Conservation (phyloP, 1,140 invertebrate genomes). For the Gerris buenoi region DNA sequence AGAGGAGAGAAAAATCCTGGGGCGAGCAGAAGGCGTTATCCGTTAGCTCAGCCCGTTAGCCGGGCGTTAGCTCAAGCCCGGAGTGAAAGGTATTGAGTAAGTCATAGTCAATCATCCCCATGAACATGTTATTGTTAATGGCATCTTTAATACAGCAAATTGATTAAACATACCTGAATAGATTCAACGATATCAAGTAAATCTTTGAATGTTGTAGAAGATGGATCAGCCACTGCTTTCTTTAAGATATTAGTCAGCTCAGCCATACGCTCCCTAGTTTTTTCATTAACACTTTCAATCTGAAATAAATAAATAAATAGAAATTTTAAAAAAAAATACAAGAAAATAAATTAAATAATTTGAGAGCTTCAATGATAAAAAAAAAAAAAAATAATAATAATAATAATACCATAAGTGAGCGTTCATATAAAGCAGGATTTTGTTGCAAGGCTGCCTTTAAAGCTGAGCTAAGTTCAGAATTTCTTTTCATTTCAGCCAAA, state of each 20-base stretch:
- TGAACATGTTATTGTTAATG: no score
- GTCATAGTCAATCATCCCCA: no score
- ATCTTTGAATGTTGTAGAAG: neutral
- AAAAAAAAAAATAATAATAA: neutral
- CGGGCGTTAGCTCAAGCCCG: no score
- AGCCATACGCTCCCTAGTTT: conserved; percentile 21
- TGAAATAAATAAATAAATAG: conserved; percentile 5
- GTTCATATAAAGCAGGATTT: conserved; percentile 12
- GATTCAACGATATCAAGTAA: neutral
- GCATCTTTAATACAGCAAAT: no score
- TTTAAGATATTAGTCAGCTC: conserved; percentile 14
- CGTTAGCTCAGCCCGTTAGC: no score
- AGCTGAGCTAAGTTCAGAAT: conserved; percentile 41
- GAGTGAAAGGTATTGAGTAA: no score
- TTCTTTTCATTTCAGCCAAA: conserved; percentile 39
- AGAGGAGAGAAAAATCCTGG: no score
- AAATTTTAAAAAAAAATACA: no score
- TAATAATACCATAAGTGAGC: conserved; percentile 11
- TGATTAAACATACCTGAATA: neutral
- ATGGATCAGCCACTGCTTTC: neutral
- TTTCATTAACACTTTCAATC: conserved; percentile 12
- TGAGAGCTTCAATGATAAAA: conserved; percentile 5
- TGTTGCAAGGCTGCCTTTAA: conserved; percentile 12
- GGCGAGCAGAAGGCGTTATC: no score
- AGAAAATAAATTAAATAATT: no score